phyloP scores from a whole-genome alignment of 2,888 invertebrate genomes.

The Antheraea yamamai region DNA sequence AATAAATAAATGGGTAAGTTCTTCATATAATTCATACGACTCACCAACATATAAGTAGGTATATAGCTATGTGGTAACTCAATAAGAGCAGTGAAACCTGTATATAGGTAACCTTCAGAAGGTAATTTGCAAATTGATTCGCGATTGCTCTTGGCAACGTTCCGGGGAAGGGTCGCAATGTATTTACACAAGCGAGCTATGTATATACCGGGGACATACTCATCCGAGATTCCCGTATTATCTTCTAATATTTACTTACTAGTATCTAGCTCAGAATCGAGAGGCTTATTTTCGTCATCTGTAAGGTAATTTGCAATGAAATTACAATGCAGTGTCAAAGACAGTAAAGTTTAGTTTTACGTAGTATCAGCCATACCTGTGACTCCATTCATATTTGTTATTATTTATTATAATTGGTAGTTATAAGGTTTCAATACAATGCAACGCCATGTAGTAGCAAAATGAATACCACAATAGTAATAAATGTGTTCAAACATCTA shows the following conservation, averaged over 20 bases:
- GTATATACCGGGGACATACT: constrained; percentile 30
- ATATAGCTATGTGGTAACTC: constrained; percentile 17
- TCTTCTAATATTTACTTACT: constrained; percentile 24
- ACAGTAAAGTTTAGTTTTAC: too few species aligned
- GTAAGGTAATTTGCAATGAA: background rate
- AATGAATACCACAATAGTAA: too few species aligned
- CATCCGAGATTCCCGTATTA: constrained; percentile 34
- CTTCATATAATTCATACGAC: background rate
- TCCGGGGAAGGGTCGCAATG: constrained; percentile 30
- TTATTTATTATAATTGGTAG: too few species aligned
- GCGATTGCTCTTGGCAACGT: constrained; percentile 39
- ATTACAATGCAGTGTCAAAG: too few species aligned
- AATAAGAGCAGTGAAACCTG: constrained; percentile 16
- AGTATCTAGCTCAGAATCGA: background rate
- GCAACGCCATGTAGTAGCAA: too few species aligned
- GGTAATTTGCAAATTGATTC: constrained; percentile 48
- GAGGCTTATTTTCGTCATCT: background rate
- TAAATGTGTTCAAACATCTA: too few species aligned
- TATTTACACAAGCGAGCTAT: constrained; percentile 38
- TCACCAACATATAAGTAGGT: background rate
- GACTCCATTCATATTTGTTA: too few species aligned
- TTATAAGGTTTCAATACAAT: too few species aligned
- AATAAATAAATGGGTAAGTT: background rate
- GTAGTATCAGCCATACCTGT: too few species aligned
- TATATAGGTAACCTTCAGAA: constrained; percentile 28